Evolutionary conservation across 1,140 invertebrate species (phyloP).

Genomic region (Trichoplusia ni): DNA sequence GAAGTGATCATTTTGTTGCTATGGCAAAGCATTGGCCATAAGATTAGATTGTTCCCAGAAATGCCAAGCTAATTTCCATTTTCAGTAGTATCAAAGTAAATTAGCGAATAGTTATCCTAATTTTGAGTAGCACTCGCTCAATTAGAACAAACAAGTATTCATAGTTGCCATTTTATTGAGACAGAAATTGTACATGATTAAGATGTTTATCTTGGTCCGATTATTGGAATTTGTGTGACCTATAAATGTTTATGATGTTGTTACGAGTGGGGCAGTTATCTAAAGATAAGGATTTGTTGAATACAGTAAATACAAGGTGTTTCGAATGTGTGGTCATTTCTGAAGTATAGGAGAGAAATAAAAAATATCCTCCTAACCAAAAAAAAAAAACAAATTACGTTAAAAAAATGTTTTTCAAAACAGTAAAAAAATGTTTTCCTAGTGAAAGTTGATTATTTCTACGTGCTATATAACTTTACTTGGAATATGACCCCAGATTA

Average conservation of each 20-base stretch:
- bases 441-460: no score
- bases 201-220: no score
- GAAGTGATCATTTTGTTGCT: conserved; percentile 24
- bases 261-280: neutral
- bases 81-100: neutral
- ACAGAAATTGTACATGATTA: neutral
- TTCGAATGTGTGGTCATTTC: neutral
- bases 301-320: neutral
- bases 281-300: neutral
- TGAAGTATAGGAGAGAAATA: no score
- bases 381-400: no score
- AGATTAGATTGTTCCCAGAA: neutral
- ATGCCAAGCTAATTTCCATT: neutral
- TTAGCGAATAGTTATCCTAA: neutral
- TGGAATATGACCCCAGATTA: no score
- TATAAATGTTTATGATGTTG: neutral
- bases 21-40: neutral
- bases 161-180: neutral
- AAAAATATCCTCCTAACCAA: no score
- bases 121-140: neutral
- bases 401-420: no score
- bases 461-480: no score
- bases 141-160: neutral
- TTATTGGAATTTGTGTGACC: neutral
- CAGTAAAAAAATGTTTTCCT: no score